Evolutionary conservation across 1,140 invertebrate species (phyloP).

Genomic region (Leptinotarsa lineolata): DNA sequence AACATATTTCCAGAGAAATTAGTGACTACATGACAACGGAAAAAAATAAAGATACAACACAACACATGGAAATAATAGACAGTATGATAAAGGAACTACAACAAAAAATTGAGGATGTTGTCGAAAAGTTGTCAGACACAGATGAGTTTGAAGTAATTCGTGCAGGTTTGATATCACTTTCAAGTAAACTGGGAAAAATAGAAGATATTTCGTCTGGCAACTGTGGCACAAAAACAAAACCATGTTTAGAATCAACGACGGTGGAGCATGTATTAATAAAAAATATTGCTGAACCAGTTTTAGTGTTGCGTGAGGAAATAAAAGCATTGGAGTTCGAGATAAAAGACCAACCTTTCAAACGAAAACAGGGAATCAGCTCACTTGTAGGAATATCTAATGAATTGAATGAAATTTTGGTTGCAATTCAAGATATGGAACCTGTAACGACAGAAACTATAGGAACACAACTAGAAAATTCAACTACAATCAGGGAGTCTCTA

Average conservation of each 20-base stretch:
- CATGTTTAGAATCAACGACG: too few species aligned
- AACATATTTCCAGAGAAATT: too few species aligned
- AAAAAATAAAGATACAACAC: too few species aligned
- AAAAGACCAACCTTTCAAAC: background rate
- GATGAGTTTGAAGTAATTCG: too few species aligned
- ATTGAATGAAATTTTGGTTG: background rate
- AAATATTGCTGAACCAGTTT: background rate
- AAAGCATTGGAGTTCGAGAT: background rate
- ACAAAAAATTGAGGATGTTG: slow-evolving; percentile 33
- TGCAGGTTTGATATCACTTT: too few species aligned
- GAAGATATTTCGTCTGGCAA: too few species aligned
- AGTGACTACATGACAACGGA: too few species aligned
- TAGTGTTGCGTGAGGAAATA: background rate
- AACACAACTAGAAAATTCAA: background rate
- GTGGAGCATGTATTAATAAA: background rate
- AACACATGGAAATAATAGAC: too few species aligned
- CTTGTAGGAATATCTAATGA: background rate
- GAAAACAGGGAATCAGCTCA: background rate
- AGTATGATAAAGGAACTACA: too few species aligned
- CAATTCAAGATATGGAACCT: background rate
- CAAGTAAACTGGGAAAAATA: too few species aligned
- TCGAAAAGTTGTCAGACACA: background rate
- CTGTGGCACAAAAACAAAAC: too few species aligned
- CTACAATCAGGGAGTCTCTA: background rate
- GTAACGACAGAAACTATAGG: background rate